Percentiles rank a stretch among this genome's conserved stretches.
These are phyloP conservation scores for Bombus turneri DNA, from an alignment of 1,140 invertebrate species.

Conservation along the genomic window DNA sequence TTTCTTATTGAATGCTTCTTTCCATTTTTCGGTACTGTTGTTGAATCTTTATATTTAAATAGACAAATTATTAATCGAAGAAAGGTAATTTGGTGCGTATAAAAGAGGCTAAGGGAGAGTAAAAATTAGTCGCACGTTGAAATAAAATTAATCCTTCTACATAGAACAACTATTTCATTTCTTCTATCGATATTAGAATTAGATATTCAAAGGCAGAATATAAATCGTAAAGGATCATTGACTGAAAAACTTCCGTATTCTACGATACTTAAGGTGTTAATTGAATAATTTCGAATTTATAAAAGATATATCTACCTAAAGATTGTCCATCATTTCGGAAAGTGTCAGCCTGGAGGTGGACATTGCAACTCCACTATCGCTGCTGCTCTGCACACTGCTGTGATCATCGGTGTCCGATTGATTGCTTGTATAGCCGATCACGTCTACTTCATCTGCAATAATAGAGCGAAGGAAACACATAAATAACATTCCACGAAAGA, in stretches of 20 bases:
- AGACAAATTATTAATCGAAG: not conserved
- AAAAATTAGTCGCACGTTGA: not conserved
- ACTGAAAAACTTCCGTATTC: not conserved
- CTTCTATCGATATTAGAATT: not conserved
- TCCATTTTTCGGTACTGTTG: not conserved
- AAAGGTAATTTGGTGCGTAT: not conserved
- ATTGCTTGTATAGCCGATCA: constrained; percentile 93
- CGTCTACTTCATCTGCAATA: constrained; percentile 93
- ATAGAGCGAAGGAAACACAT: constrained; percentile 53
- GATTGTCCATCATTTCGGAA: constrained; percentile 83
- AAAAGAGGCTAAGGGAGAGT: not conserved
- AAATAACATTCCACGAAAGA: not conserved
- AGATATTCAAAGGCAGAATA: not conserved
- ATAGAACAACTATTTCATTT: not conserved
- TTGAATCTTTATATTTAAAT: not conserved
- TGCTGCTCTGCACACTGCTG: constrained; percentile 90
- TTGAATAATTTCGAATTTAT: not conserved
- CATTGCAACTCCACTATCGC: constrained; percentile 90
- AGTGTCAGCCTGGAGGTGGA: constrained; percentile 87
- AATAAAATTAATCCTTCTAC: not conserved
- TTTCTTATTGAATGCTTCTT: not conserved
- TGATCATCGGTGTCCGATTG: constrained; percentile 93
- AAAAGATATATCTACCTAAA: constrained; percentile 74
- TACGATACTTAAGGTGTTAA: no score
- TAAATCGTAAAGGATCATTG: not conserved